These are phyloP conservation scores for Orussus abietinus DNA, from an alignment of 1,140 invertebrate species.

Conservation along the genomic window DNA sequence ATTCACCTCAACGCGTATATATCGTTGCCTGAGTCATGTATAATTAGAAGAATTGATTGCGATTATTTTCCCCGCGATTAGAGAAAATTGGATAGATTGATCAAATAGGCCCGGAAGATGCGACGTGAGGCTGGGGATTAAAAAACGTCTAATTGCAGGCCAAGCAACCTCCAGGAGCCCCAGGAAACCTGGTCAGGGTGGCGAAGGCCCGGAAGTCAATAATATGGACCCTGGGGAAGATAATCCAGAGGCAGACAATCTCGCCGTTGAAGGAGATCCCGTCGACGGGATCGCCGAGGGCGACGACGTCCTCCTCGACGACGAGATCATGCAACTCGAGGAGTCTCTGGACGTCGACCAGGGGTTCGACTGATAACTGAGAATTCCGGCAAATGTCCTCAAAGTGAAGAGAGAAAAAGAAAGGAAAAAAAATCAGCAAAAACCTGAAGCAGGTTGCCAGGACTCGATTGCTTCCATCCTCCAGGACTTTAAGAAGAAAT, in stretches of 20 bases:
- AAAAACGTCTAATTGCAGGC: conserved; percentile 12
- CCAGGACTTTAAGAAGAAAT: too few species aligned
- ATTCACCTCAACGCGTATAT: too few species aligned
- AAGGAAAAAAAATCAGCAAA: background rate
- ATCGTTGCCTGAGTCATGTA: too few species aligned
- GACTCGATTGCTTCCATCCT: too few species aligned
- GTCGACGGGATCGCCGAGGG: conserved; percentile 21
- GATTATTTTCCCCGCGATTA: too few species aligned
- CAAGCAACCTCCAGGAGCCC: conserved; percentile 23
- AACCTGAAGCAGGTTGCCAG: too few species aligned
- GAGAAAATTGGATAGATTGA: too few species aligned
- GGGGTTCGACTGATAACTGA: background rate
- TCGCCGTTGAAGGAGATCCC: conserved; percentile 3
- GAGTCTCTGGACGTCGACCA: background rate
- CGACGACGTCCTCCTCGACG: conserved; percentile 3
- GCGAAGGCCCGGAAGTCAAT: conserved; percentile 19
- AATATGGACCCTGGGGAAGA: background rate
- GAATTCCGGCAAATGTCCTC: too few species aligned
- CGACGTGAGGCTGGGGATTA: background rate
- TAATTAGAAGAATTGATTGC: too few species aligned
- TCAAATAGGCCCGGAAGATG: background rate
- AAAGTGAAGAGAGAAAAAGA: background rate
- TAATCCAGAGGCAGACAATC: conserved; percentile 10
- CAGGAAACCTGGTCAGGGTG: conserved; percentile 23
- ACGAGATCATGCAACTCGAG: background rate